Evolutionary conservation across 2,113 vertebrate species (phyloP).

Genomic region (Strix aluco): DNA sequence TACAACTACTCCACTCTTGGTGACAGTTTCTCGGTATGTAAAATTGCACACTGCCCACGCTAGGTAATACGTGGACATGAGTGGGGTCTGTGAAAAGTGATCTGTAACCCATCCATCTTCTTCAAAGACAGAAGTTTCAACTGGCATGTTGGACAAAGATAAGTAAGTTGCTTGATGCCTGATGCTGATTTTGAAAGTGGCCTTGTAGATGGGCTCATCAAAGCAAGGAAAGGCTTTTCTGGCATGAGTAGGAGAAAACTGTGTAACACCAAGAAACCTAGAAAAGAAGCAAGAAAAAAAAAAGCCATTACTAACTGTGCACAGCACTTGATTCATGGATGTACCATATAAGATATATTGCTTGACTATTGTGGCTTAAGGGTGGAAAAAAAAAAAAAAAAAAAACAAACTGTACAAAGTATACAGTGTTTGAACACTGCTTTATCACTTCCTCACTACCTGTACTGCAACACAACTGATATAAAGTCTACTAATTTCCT

Average conservation of each 20-base stretch:
- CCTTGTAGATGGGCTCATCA: constrained; percentile 97
- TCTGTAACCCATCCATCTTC: constrained; percentile 93
- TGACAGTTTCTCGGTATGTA: constrained; percentile 88
- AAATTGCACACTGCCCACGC: constrained; percentile 99
- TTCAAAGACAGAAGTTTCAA: constrained; percentile 84
- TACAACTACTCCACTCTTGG: constrained; percentile 87
- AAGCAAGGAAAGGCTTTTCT: constrained; percentile 98
- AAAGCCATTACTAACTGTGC: neutral
- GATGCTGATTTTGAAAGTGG: constrained; percentile 93
- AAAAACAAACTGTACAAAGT: neutral
- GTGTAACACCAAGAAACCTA: constrained; percentile 93
- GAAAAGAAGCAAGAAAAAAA: neutral
- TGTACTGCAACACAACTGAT: neutral
- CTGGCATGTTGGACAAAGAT: constrained; percentile 96
- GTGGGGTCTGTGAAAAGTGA: constrained; percentile 90
- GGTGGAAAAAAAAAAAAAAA: neutral
- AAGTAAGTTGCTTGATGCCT: constrained; percentile 90
- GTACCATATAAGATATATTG: neutral
- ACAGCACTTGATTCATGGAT: neutral
- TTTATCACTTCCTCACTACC: neutral
- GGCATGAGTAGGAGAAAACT: constrained; percentile 96
- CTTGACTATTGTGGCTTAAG: neutral
- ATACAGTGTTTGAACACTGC: neutral
- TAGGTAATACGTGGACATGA: constrained; percentile 98
- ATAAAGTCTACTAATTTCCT: neutral